These are phyloP conservation scores for Gibbula magus DNA, from an alignment of 2,888 invertebrate species.

Conservation along the genomic window DNA sequence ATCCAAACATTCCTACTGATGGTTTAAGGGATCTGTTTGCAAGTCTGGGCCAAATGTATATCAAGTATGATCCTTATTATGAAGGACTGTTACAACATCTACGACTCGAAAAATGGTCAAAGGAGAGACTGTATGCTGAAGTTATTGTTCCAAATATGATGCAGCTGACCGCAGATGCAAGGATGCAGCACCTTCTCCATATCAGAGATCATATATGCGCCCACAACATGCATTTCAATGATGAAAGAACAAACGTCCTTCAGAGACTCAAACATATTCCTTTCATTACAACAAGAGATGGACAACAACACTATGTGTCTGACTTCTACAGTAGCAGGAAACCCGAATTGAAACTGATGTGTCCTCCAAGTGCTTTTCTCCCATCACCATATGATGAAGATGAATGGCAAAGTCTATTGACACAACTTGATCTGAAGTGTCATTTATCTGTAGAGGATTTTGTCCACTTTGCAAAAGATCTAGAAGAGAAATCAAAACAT, in stretches of 20 bases:
- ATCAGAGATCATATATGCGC: no score
- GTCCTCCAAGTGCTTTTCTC: constrained; percentile 41
- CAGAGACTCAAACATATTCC: constrained; percentile 34
- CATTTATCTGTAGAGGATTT: not conserved
- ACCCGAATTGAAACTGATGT: constrained; percentile 45
- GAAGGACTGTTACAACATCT: no score
- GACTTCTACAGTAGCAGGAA: constrained; percentile 49
- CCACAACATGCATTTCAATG: not conserved
- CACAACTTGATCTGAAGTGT: constrained; percentile 27
- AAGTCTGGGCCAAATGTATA: no score
- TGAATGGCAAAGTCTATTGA: constrained; percentile 18
- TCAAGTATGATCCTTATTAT: no score
- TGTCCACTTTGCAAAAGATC: no score
- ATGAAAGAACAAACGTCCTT: constrained; percentile 36
- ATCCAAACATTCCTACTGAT: no score
- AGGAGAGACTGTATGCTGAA: not conserved
- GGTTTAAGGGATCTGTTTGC: no score
- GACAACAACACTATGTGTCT: constrained; percentile 36
- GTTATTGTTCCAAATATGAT: not conserved
- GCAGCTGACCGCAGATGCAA: not conserved
- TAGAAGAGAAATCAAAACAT: no score
- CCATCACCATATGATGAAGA: constrained; percentile 25
- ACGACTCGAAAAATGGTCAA: not conserved
- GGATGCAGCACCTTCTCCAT: not conserved
- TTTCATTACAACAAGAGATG: constrained; percentile 40